A percentile compares a stretch with the other conserved stretches of the same genome.
Evolutionary conservation across 2,888 invertebrate species (phyloP).

Genomic region (Asteroscopus sphinx): DNA sequence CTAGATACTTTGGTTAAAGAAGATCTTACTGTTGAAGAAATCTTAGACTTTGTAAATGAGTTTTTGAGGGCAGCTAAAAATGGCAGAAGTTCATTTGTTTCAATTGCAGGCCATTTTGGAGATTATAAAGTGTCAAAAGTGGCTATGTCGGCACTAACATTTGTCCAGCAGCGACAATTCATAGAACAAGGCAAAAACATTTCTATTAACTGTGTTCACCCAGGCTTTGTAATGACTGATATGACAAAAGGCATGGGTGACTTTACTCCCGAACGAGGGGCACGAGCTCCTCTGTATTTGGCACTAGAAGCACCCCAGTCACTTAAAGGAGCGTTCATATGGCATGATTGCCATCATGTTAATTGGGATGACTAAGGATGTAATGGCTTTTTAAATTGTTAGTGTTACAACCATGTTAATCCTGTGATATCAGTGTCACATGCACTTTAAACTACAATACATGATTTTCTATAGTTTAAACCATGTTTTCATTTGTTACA

Average conservation of each 20-base stretch:
- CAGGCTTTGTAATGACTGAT: conserved; percentile 86
- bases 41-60: conserved; percentile 88
- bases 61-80: conserved; percentile 89
- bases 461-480: conserved; percentile 77
- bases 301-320: conserved; percentile 84
- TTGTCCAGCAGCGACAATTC: conserved; percentile 85
- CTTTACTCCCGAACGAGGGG: conserved; percentile 83
- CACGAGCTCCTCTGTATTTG: conserved; percentile 81
- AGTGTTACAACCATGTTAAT: conserved; percentile 77
- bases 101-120: conserved; percentile 84
- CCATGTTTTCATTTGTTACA: conserved; percentile 66
- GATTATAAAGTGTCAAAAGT: conserved; percentile 88
- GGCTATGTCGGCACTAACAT: conserved; percentile 84
- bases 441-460: conserved; percentile 84
- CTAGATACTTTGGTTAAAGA: conserved; percentile 82
- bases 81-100: conserved; percentile 78
- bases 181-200: conserved; percentile 85
- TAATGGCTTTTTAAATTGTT: conserved; percentile 67
- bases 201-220: conserved; percentile 86
- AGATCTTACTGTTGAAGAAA: conserved; percentile 85
- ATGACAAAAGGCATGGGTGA: conserved; percentile 88
- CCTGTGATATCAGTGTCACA: conserved; percentile 88
- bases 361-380: conserved; percentile 86
- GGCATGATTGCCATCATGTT: conserved; percentile 87
- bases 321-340: conserved; percentile 84